Evolutionary conservation across 2,888 invertebrate genomes (phyloP), one percentile per base, ranked within the genome.

Genomic region (Drosophila mayaguana): DNA sequence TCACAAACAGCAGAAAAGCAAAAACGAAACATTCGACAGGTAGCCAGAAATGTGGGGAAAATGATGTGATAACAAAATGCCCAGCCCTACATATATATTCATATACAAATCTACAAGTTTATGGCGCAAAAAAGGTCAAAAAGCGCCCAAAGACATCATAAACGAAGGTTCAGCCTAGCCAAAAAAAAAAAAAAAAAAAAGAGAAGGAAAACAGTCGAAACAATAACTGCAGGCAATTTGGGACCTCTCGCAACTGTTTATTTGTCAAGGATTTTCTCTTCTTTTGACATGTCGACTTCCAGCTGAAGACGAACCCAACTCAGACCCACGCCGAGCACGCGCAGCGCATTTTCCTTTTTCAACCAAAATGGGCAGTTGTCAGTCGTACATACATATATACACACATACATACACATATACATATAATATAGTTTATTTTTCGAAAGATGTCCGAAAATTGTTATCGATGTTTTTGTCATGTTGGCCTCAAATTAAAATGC

Each of bases 381-480:
- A 48, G 53, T 48, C n/a, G 18, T 40, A 53, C 36, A 38, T 32
- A 6, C 22, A 51, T 5, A 20, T 4, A 53, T 16, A 34, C 0
- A 28, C 28, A 28, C 28, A 28, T 22, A 36, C n/a, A 11, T 43
- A 38, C 3, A 38, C 11, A 40, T 25, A 25, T n/a, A 34, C 2
- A 43, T 43, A 34, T 43, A 56, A 56, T 45, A 22, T 43, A 42
- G 54, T 54, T 25, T 25, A 40, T 51, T 64, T 66, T 73, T 67
- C 56, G 67, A 38, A 56, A 81, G 79, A 72, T 81, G 89, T 85
- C 85, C 74, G 75, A 84, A 88, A 88, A 83, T 83, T 83, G 88
- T 89, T 83, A 86, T 86, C 86, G 90, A 90, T 86, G 86, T 90
- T 90, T 89, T 86, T 86, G 85, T 86, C 85, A 86, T 86, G 88